These are phyloP conservation scores for Felis catus DNA, from an alignment of 2,113 vertebrate genomes.

Conservation along the genomic window F.catus_Fca126_mat1.0 CM031416.1:7511001-7511500, in stretches of 20 bases:
- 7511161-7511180: not conserved
- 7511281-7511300: not conserved
- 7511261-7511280: not conserved
- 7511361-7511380: not conserved
- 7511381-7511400: not conserved
- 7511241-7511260: not conserved
- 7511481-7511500: not conserved
- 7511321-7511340: not conserved
- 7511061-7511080: not conserved
- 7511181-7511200: not conserved
- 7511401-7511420: not conserved
- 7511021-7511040: too few species aligned
- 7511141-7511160: not conserved
- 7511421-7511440: not conserved
- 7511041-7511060: accelerated
- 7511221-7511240: not conserved
- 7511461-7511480: not conserved
- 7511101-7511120: not conserved
- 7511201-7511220: not conserved
- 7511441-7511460: not conserved
- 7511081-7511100: accelerated
- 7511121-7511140: not conserved
- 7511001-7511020: not conserved
- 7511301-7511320: not conserved
- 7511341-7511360: not conserved